Percentiles rank a stretch among this genome's conserved stretches.
These are phyloP conservation scores for Amblyopsis hoosieri DNA, from an alignment of 2,797 vertebrate genomes.

Conservation along the genomic window DNA sequence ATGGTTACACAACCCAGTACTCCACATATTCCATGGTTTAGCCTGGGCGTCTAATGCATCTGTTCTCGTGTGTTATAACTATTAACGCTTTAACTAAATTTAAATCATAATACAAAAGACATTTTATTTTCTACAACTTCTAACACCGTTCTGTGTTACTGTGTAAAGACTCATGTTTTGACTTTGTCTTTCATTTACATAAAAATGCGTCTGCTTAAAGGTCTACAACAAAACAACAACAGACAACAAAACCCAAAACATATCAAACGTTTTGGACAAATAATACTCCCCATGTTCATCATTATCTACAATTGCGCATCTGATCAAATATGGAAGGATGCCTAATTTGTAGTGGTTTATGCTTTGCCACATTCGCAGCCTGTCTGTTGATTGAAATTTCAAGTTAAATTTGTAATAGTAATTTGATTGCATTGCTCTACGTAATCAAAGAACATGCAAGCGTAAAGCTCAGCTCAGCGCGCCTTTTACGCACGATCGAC, in stretches of 20 bases:
- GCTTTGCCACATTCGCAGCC: neutral
- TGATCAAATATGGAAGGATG: constrained; percentile 16
- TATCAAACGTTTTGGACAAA: constrained; percentile 4
- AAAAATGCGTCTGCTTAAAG: too few species aligned
- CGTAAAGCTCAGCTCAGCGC: neutral
- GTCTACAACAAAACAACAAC: too few species aligned
- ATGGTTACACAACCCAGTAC: constrained; percentile 62
- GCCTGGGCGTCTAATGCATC: constrained; percentile 19
- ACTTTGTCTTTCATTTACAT: too few species aligned
- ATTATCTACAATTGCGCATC: constrained; percentile 13
- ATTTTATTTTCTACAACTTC: too few species aligned
- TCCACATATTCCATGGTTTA: constrained; percentile 40
- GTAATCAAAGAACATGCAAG: constrained; percentile 3
- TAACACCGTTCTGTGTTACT: neutral
- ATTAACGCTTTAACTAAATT: too few species aligned
- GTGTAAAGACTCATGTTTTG: neutral
- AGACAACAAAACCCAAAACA: too few species aligned
- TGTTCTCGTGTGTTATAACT: constrained; percentile 5
- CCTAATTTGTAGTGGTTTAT: neutral
- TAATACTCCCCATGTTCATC: neutral
- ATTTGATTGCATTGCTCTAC: neutral
- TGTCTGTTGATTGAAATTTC: neutral
- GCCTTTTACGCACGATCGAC: constrained; percentile 24
- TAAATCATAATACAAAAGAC: too few species aligned
- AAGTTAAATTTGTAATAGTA: neutral